Evolutionary conservation across 1,140 invertebrate species (phyloP).

Genomic region (Zaprionus ghesquierei): DNA sequence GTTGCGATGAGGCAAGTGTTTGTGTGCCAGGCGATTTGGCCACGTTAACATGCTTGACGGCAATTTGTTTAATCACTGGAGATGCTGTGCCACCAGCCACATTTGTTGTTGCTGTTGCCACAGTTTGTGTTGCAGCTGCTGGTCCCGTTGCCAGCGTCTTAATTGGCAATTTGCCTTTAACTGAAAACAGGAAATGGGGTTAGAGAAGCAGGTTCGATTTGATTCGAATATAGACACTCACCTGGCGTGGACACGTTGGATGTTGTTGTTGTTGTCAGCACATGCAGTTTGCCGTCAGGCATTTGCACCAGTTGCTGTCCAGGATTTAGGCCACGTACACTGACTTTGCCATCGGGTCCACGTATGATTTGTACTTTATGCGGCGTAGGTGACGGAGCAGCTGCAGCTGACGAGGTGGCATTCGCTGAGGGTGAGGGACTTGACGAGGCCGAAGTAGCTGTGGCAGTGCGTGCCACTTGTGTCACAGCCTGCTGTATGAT

Average conservation of each 20-base stretch:
- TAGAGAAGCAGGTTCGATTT: constrained; percentile 3
- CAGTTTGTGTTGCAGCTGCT: constrained; percentile 15
- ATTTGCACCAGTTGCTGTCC: constrained; percentile 97
- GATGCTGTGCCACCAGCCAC: constrained; percentile 1
- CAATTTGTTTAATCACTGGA: constrained; percentile 70
- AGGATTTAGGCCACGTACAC: constrained; percentile 94
- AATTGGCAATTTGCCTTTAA: constrained; percentile 63
- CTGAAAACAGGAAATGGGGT: constrained; percentile 1
- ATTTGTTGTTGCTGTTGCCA: constrained; percentile 25
- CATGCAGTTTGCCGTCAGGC: constrained; percentile 96
- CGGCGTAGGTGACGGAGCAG: constrained; percentile 84
- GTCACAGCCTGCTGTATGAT: constrained; percentile 86
- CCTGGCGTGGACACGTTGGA: constrained; percentile 67
- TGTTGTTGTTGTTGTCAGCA: constrained; percentile 86
- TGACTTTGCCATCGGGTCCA: constrained; percentile 94
- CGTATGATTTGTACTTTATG: constrained; percentile 96
- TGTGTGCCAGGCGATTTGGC: constrained; percentile 53
- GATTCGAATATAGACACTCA: constrained; percentile 29
- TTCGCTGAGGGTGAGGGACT: constrained; percentile 29
- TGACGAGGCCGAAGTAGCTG: constrained; percentile 47
- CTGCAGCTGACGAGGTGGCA: constrained; percentile 7
- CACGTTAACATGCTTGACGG: constrained; percentile 67
- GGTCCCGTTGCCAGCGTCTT: constrained; percentile 52
- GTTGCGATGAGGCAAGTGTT: constrained; percentile 51
- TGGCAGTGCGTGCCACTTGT: constrained; percentile 41